phyloP scores from a whole-genome alignment of 2,888 invertebrate genomes.

The Lepidonotus clava region DNA sequence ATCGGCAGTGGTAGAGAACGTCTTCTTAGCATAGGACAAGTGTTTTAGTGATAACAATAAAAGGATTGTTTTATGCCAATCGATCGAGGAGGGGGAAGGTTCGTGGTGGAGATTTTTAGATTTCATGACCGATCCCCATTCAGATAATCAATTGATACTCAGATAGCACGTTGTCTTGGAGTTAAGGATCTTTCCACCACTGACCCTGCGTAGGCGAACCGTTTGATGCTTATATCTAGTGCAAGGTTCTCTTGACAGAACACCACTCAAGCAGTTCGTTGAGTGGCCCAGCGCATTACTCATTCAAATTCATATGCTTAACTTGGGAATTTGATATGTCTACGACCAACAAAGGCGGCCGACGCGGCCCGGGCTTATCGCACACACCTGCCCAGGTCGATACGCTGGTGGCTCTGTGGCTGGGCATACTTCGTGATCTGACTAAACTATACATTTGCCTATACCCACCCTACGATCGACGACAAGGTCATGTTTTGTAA shows the following conservation, averaged over 20 bases:
- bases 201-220: not conserved
- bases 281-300: not conserved
- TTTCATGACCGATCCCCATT: not conserved
- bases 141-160: not conserved
- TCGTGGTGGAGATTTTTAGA: not conserved
- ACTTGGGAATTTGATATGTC: conserved; percentile 42
- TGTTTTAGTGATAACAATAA: not conserved
- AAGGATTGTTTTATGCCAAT: not conserved
- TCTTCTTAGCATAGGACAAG: not conserved
- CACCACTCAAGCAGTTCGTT: conserved; percentile 28
- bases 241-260: not conserved
- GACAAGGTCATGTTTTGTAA: conserved; percentile 13
- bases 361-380: not conserved
- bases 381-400: conserved; percentile 20
- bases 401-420: not conserved
- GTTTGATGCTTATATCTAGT: not conserved
- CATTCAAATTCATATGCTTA: conserved; percentile 40
- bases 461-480: not conserved
- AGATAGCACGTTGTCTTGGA: not conserved
- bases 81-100: conserved; percentile 5
- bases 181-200: not conserved
- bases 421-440: not conserved
- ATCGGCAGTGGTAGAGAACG: not conserved
- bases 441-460: not conserved
- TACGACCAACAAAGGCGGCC: not conserved